Evolutionary conservation across 2,888 invertebrate genomes (phyloP), one percentile per base, ranked within the genome.

Genomic region (Xiphydria camelus): DNA sequence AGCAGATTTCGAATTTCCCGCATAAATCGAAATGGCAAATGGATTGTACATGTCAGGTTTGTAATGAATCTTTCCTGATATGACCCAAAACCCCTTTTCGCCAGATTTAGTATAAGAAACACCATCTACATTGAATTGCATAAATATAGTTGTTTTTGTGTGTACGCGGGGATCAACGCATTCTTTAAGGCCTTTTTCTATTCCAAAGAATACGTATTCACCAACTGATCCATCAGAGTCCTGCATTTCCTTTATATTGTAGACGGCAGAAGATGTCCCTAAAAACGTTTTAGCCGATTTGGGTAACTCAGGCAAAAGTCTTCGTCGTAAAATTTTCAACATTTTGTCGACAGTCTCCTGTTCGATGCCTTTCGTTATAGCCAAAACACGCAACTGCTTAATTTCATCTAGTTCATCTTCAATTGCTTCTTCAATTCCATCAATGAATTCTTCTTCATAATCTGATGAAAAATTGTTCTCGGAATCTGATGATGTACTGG

Each of bases 1-100:
- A 14, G 38, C 5, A 15, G 51, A 53, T 29, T 57, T 55, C 1
- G 53, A 51, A 49, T 50, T 45, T 9, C 47, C 47, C 26, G 41
- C 47, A 12, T 39, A 50, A 5, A 53, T 41, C 12, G 31, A 46
- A 21, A 41, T 40, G 7, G 44, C 34, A 25, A 49, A 51, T 7
- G 45, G 40, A 7, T 21, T 19, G 17, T 37, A 40, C 7, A 23
- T 14, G 18, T 33, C 31, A 7, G 23, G 6, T 34, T 12, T 12
- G 7, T 4, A 18, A 25, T 40, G 15, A 12, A 45, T 18, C 15
- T 40, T 40, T 10, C 41, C 31, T 7, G 33, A 15, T 2, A 41
- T 41, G 2, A 40, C 40, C 45, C 45, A 45, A 12, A 38, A 40
- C 7, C 10, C 17, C 20, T 34, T 21, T 12, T 7, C 21, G n/a